Evolutionary conservation across 2,888 invertebrate species (phyloP).

Genomic region (Opisthograptis luteolata): DNA sequence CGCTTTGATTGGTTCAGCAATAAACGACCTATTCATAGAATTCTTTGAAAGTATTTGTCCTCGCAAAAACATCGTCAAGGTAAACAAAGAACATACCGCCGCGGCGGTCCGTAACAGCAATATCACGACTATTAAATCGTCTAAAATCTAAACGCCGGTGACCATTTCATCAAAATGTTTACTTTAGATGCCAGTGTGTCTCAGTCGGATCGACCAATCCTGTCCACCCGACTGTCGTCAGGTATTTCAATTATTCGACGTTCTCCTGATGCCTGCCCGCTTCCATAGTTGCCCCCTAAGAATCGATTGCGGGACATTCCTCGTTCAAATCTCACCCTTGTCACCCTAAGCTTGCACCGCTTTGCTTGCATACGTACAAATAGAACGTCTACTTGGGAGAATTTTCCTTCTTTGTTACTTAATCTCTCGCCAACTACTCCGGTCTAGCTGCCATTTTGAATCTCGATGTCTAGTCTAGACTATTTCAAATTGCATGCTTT

Average conservation of each 20-base stretch:
- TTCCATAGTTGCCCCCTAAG: slow-evolving; percentile 43
- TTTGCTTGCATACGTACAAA: slow-evolving; percentile 40
- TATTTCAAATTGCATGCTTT: slow-evolving; percentile 10
- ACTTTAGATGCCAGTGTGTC: slow-evolving; percentile 45
- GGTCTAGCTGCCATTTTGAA: slow-evolving; percentile 7
- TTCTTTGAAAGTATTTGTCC: neutral
- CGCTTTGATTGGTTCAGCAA: neutral
- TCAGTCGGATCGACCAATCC: slow-evolving; percentile 45
- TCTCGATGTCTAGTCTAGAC: slow-evolving; percentile 18
- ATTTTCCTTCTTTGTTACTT: slow-evolving; percentile 31
- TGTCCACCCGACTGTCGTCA: slow-evolving; percentile 46
- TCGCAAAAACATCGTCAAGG: slow-evolving; percentile 7
- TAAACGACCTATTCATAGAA: neutral
- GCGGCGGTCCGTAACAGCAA: slow-evolving; percentile 31
- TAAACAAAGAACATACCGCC: slow-evolving; percentile 15
- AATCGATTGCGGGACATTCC: slow-evolving; percentile 64
- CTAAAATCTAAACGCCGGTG: slow-evolving; percentile 45
- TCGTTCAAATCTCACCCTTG: slow-evolving; percentile 53
- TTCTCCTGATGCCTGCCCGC: slow-evolving; percentile 46
- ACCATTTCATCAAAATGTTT: slow-evolving; percentile 54
- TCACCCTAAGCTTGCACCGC: slow-evolving; percentile 49
- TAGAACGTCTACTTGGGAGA: slow-evolving; percentile 25
- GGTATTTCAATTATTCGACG: slow-evolving; percentile 68
- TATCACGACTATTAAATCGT: slow-evolving; percentile 33
- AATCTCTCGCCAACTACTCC: slow-evolving; percentile 15